phyloP scores from a whole-genome alignment of 2,113 vertebrate genomes.

The Urocynchramus pylzowi region DNA sequence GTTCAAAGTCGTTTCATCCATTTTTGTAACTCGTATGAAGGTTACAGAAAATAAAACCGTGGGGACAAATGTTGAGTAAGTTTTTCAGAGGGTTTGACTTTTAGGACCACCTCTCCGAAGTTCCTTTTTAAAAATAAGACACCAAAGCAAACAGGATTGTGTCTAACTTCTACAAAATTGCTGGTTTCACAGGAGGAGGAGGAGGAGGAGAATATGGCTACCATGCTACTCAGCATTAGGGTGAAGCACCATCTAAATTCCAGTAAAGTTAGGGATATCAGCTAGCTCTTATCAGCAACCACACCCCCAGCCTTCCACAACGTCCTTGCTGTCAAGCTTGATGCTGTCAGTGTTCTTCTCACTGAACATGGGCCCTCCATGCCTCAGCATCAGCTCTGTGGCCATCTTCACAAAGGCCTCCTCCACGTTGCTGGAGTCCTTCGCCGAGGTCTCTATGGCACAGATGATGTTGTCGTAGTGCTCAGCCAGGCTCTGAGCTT shows the following conservation, averaged over 20 bases:
- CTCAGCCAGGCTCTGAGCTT: slow-evolving; percentile 80
- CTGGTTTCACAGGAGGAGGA: slow-evolving; percentile 58
- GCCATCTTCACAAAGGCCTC: slow-evolving; percentile 85
- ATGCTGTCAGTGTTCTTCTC: slow-evolving; percentile 81
- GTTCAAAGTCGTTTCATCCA: neutral
- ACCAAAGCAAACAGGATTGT: slow-evolving; percentile 49
- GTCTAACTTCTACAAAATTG: slow-evolving; percentile 62
- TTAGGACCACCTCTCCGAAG: slow-evolving; percentile 10
- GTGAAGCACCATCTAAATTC: slow-evolving; percentile 60
- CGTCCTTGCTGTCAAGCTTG: slow-evolving; percentile 85
- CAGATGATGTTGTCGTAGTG: slow-evolving; percentile 81
- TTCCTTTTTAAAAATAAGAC: slow-evolving; percentile 50
- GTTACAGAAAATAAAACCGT: slow-evolving; percentile 1
- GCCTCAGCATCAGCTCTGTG: slow-evolving; percentile 82
- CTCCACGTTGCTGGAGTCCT: slow-evolving; percentile 86
- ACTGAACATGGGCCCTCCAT: slow-evolving; percentile 83
- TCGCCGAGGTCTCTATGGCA: slow-evolving; percentile 86
- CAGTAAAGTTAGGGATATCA: slow-evolving; percentile 16
- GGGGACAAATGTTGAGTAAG: neutral
- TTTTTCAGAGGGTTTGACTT: slow-evolving; percentile 8
- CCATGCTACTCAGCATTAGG: slow-evolving; percentile 54
- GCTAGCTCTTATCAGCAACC: slow-evolving; percentile 76
- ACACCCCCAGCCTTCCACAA: slow-evolving; percentile 81
- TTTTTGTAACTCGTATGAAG: neutral
- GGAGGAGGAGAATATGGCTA: slow-evolving; percentile 49